These are phyloP conservation scores for Poecilia latipinna DNA, from an alignment of 2,113 vertebrate genomes.

Conservation along the genomic window DNA sequence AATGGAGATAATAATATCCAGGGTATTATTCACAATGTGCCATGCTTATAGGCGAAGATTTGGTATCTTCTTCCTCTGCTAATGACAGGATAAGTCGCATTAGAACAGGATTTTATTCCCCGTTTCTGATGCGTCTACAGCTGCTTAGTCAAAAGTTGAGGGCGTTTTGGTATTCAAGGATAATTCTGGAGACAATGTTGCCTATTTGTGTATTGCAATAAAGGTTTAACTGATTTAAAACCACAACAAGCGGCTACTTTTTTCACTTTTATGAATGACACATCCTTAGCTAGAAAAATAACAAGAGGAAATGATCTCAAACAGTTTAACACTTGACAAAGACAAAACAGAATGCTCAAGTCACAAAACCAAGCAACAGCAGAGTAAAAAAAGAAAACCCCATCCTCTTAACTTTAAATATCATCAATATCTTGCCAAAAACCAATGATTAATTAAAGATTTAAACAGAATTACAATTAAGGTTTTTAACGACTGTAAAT, in stretches of 20 bases:
- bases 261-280: slow-evolving; percentile 14
- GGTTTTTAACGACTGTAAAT: background rate
- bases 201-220: slow-evolving; percentile 65
- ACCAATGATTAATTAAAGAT: background rate
- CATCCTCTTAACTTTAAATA: slow-evolving; percentile 4
- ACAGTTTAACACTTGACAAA: slow-evolving; percentile 25
- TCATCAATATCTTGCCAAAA: background rate
- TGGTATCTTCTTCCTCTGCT: slow-evolving; percentile 28
- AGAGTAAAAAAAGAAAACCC: background rate
- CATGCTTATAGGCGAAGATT: slow-evolving; percentile 54
- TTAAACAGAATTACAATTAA: slow-evolving; percentile 28
- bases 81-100: slow-evolving; percentile 24
- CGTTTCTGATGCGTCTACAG: slow-evolving; percentile 31
- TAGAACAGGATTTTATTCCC: slow-evolving; percentile 25
- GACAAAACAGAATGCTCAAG: slow-evolving; percentile 30
- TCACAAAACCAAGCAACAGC: slow-evolving; percentile 35
- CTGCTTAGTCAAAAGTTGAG: slow-evolving; percentile 15
- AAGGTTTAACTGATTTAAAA: slow-evolving; percentile 47
- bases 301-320: slow-evolving; percentile 24
- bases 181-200: slow-evolving; percentile 59
- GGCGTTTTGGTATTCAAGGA: slow-evolving; percentile 37
- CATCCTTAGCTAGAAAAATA: background rate
- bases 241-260: background rate
- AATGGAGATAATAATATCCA: slow-evolving; percentile 44
- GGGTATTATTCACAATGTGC: slow-evolving; percentile 72